phyloP scores from a whole-genome alignment of 2,113 vertebrate species.

The Regulus satrapa region DNA sequence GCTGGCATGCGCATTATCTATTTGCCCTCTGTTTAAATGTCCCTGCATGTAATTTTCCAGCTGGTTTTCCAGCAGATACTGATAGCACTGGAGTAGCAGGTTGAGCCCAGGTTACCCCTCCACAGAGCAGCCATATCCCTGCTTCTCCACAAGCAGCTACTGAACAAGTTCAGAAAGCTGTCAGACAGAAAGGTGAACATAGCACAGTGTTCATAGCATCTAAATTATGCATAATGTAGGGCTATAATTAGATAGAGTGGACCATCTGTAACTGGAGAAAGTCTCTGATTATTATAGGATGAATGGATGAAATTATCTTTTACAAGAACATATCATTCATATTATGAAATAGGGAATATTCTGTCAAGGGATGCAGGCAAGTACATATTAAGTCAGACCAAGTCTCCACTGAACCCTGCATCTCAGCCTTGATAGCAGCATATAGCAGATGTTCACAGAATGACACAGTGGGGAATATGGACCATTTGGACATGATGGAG shows the following conservation, averaged over 20 bases:
- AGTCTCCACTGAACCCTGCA: not conserved
- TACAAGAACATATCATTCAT: not conserved
- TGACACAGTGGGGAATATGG: not conserved
- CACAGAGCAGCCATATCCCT: not conserved
- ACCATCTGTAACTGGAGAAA: not conserved
- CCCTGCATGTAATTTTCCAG: not conserved
- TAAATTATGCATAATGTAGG: conserved; percentile 28
- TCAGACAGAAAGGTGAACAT: not conserved
- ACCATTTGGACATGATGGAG: not conserved
- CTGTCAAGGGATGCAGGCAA: not conserved
- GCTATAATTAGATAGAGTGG: conserved; percentile 26
- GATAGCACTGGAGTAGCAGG: not conserved
- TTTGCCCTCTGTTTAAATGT: not conserved
- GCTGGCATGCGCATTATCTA: not conserved
- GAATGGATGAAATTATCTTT: not conserved
- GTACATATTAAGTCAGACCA: not conserved
- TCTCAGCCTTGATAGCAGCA: not conserved
- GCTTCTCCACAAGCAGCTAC: not conserved
- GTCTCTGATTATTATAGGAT: not conserved
- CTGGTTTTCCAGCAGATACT: not conserved
- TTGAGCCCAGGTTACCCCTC: not conserved
- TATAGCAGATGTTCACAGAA: not conserved
- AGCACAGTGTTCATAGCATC: not conserved
- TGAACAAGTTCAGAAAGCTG: not conserved
- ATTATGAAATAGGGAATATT: not conserved